Percentiles rank a stretch among this genome's conserved stretches.
Evolutionary conservation across 2,888 invertebrate species (phyloP).

Genomic region (Mellilla xanthometata): DNA sequence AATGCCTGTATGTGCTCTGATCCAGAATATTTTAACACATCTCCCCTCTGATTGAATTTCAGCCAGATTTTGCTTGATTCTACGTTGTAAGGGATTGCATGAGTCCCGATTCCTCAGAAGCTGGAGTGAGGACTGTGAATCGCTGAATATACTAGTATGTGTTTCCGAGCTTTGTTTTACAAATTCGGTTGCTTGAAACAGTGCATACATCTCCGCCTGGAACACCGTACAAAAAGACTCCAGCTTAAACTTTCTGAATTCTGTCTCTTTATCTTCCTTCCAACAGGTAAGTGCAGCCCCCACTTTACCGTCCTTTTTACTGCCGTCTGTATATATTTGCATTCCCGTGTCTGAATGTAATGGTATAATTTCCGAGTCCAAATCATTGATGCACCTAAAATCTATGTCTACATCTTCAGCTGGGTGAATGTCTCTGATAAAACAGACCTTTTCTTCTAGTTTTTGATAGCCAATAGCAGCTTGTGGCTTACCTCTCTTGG

Average conservation of each 20-base stretch:
- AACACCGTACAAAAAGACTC: constrained; percentile 16
- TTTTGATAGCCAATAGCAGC: no score
- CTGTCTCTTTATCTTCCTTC: constrained; percentile 15
- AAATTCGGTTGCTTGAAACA: constrained; percentile 9
- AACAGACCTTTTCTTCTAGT: constrained; percentile 15
- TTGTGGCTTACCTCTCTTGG: constrained; percentile 17
- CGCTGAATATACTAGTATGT: not conserved
- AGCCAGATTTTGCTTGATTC: not conserved
- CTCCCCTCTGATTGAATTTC: not conserved
- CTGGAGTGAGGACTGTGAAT: constrained; percentile 1
- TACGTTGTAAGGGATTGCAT: constrained; percentile 4
- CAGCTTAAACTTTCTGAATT: constrained; percentile 14
- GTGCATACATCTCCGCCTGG: constrained; percentile 27
- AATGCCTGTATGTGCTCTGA: not conserved
- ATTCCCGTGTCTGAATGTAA: not conserved
- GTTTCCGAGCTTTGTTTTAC: not conserved
- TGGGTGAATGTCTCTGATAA: constrained; percentile 15
- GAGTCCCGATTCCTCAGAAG: not conserved
- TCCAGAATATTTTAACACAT: constrained; percentile 1
- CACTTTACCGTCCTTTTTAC: constrained; percentile 12
- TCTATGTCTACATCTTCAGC: constrained; percentile 1
- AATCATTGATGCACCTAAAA: constrained; percentile 11
- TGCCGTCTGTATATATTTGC: not conserved
- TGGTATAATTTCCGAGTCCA: not conserved
- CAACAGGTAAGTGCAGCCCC: constrained; percentile 27